These are phyloP conservation scores for Acyrthosiphon pisum DNA, from an alignment of 1,140 invertebrate species.

Conservation along the genomic window DNA sequence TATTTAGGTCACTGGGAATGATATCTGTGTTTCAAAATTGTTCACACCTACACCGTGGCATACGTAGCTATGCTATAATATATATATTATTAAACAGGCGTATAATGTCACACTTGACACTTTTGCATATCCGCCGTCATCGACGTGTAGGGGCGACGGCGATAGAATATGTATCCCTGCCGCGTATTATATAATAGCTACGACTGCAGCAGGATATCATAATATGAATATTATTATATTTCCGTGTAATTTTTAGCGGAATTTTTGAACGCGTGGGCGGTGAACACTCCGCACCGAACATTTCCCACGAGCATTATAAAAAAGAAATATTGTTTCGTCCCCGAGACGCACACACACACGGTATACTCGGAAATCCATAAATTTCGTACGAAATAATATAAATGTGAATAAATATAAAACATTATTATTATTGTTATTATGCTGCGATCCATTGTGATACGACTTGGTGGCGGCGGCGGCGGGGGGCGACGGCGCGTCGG, in stretches of 20 bases:
- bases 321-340: conserved; percentile 16
- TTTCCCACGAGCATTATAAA: background rate
- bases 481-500: background rate
- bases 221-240: background rate
- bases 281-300: background rate
- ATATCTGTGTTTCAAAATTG: background rate
- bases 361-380: background rate
- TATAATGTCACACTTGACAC: background rate
- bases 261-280: conserved; percentile 6
- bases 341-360: background rate
- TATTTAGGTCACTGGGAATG: background rate
- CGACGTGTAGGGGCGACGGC: background rate
- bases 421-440: background rate
- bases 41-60: background rate
- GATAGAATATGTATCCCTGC: background rate
- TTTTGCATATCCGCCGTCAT: background rate
- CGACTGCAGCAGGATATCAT: background rate
- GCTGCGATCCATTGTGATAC: background rate
- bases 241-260: background rate
- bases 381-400: conserved; percentile 2
- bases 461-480: background rate
- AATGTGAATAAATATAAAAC: conserved; percentile 31
- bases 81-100: background rate
- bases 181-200: background rate
- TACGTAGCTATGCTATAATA: background rate